Evolutionary conservation across 2,113 vertebrate species (phyloP), one percentile per base, ranked within the genome.

Genomic region (Semnornis frantzii): DNA sequence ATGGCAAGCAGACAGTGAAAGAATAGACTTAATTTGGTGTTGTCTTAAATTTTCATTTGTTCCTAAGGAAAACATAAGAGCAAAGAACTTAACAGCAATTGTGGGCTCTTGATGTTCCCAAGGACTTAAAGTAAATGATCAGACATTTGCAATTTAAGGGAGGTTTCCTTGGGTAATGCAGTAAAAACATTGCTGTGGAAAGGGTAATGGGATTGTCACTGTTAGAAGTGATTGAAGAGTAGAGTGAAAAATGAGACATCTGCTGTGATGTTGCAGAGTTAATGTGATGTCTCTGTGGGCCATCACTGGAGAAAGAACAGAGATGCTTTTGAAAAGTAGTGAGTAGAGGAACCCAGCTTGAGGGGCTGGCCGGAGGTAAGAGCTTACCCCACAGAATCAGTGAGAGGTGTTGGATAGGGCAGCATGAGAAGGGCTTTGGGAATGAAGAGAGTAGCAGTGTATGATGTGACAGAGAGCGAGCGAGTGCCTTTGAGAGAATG

Each of bases 401-500:
- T 37, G 57, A 44, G 57, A 57, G n/a, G 5, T 48, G 57, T 17
- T 21, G n/a, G 31, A 3, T 65, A 16, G 63, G 13, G 16, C 14
- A 65, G 18, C 30, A 12, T 12, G 48, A 48, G 74, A 27, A 31
- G 10, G 17, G 24, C 65, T 91, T 74, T 83, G 58, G 10, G 74
- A 68, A 68, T 34, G 46, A 77, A 63, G 55, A 18, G 0, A 2
- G 31, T 14, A 37, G 33, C 37, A 9, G 42, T 19, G 37, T 58
- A 3, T 79, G 78, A 12, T 54, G 52, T 39, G 33, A 44, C 25
- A 27, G 6, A 54, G 44, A 4, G 37, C 4, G 15, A 4, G 37
- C 4, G 15, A 4, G 7, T 0, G 2, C 65, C 24, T 80, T 34
- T 14, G 73, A 23, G 31, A 31, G 78, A 16, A 21, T 0, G 0